A percentile compares a stretch with the other conserved stretches of the same genome.
phyloP scores from a whole-genome alignment of 35 echinoderm and acorn worm species.

The Chiridota heheva region DNA sequence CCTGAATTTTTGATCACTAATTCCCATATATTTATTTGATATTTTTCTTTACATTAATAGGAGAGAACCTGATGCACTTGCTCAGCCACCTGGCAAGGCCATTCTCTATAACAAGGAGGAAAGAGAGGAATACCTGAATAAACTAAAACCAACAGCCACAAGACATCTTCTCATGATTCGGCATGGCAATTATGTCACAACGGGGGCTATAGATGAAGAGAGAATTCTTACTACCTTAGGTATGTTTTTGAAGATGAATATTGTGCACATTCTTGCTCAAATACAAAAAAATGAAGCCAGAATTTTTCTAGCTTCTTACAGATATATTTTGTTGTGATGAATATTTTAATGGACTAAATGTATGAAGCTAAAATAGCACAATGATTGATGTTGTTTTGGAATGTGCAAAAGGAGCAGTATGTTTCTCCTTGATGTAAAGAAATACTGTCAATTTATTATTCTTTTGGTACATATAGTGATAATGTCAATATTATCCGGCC shows the following conservation, averaged over 20 bases:
- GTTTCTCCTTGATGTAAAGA: no score
- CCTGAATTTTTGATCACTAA: not conserved
- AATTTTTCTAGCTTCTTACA: not conserved
- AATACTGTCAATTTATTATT: no score
- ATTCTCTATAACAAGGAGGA: no score
- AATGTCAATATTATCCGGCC: no score
- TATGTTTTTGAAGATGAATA: not conserved
- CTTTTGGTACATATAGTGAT: no score
- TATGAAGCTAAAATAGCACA: no score
- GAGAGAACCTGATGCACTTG: conserved; percentile 71
- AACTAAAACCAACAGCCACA: conserved; percentile 79
- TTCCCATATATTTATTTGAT: not conserved
- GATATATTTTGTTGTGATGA: not conserved
- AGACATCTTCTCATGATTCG: conserved; percentile 88
- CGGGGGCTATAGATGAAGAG: conserved; percentile 51
- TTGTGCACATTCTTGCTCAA: not conserved
- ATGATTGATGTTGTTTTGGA: no score
- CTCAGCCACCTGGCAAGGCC: conserved; percentile 58
- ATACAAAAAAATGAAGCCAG: not conserved
- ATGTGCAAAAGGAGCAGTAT: no score
- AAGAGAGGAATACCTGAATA: conserved; percentile 57
- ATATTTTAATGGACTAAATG: not conserved
- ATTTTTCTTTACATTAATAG: conserved; percentile 35
- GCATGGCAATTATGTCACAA: conserved; percentile 86
- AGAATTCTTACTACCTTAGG: conserved; percentile 70